Evolutionary conservation across 2,113 vertebrate species (phyloP), one percentile per base, ranked within the genome.

Genomic region (Hepsetus odoe): DNA sequence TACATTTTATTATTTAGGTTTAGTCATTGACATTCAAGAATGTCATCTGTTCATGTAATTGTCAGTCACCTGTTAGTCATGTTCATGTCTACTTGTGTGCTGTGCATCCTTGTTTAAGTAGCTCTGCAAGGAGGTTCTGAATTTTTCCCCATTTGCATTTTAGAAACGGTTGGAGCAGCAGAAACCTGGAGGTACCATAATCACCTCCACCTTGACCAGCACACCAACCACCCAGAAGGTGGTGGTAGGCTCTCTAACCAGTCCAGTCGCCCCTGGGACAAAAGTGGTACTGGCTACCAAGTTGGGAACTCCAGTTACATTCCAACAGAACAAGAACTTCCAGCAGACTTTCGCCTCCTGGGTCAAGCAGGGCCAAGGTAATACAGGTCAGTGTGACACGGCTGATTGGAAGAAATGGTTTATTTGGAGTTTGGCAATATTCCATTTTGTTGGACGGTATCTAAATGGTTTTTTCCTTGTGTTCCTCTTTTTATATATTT

Each of bases 291-390:
- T 99, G 22, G 90, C 96, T 76, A 95, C 96, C 68, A 99, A 99
- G 90, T 92, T 99, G 83, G 93, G 94, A 32, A 95, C 97, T 86
- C 95, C 96, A 14, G 96, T 98, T 49, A 93, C 96, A 85, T 98
- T 99, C 93, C 96, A 98, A 80, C 96, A 97, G 83, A 97, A 96
- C 92, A 98, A 98, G 91, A 98, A 97, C 90, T 99, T 99, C 88
- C 97, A 99, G 40, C 98, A 99, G 44, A 98, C 96, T 2, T 99
- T 99, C 84, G 96, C 97, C 30, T 97, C 98, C 1, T 99, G 97
- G 97, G 96, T 99, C 88, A 98, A 98, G 80, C 96, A 99, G 94
- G 98, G 98, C 88, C 97, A 98, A 51, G 93, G 89, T 74, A 96
- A 88, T 85, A 84, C 96, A 93, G 97, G 97, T 97, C 89, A 88